phyloP scores from a whole-genome alignment of 2,113 vertebrate species.

The Abramis brama region DNA sequence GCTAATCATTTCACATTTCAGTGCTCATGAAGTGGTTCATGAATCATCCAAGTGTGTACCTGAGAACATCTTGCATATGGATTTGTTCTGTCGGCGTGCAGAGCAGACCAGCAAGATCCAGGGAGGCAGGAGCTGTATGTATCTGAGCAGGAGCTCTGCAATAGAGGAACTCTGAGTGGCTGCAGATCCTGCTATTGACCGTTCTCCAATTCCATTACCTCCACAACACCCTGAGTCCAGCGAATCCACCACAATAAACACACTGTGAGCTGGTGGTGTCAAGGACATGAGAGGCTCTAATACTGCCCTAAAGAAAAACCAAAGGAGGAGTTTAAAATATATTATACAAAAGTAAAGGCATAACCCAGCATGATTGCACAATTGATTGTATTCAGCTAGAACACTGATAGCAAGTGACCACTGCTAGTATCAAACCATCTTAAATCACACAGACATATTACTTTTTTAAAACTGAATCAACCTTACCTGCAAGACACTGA shows the following conservation, averaged over 20 bases:
- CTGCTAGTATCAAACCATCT: neutral
- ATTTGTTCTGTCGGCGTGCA: constrained; percentile 76
- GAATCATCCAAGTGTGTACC: constrained; percentile 62
- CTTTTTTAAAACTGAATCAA: neutral
- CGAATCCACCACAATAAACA: constrained; percentile 79
- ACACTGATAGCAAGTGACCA: neutral
- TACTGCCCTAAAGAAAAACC: constrained; percentile 69
- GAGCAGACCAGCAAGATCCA: constrained; percentile 83
- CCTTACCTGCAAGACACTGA: too few relatives aligned
- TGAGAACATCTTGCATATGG: constrained; percentile 79
- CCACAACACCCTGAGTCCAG: constrained; percentile 69
- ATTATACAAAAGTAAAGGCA: neutral
- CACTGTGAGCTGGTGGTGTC: constrained; percentile 73
- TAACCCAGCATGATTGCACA: neutral
- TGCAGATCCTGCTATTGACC: constrained; percentile 22
- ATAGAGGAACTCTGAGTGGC: constrained; percentile 66
- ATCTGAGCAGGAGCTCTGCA: constrained; percentile 72
- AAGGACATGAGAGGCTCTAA: constrained; percentile 75
- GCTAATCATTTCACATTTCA: neutral
- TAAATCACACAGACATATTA: neutral
- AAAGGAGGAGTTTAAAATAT: neutral
- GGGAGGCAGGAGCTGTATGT: constrained; percentile 77
- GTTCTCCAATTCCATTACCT: constrained; percentile 40
- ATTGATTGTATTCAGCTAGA: too few relatives aligned
- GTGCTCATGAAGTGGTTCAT: neutral